A percentile compares a stretch with the other conserved stretches of the same genome.
These are phyloP conservation scores for Prorops nasuta DNA, from an alignment of 1,140 invertebrate species.

Conservation along the genomic window DNA sequence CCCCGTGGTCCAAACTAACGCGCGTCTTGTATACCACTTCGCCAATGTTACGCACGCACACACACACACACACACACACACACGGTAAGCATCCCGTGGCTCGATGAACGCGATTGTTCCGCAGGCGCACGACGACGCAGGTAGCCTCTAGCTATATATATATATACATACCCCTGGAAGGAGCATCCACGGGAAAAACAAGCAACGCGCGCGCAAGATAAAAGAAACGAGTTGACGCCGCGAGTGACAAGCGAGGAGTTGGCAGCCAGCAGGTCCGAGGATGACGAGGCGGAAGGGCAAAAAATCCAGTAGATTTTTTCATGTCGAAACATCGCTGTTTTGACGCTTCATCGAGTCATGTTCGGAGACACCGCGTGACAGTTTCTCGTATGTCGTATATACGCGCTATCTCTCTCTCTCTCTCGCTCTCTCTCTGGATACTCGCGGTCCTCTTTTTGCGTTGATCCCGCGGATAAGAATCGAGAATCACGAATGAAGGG, in stretches of 20 bases:
- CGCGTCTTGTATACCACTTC: neutral
- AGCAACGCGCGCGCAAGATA: too few species aligned
- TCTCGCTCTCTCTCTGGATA: constrained; percentile 10
- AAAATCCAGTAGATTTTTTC: constrained; percentile 1
- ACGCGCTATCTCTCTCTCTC: constrained; percentile 3
- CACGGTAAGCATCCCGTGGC: too few species aligned
- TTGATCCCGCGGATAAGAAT: too few species aligned
- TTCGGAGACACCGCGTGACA: constrained; percentile 34
- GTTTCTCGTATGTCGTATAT: constrained; percentile 30
- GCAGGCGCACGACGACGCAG: too few species aligned
- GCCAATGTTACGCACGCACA: too few species aligned
- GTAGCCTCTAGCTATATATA: too few species aligned
- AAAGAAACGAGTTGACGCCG: neutral
- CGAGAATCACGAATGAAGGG: too few species aligned
- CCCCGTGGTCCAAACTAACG: too few species aligned
- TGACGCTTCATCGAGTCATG: constrained; percentile 37
- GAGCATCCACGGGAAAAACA: neutral
- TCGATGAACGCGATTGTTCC: constrained; percentile 34
- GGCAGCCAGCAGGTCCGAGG: neutral
- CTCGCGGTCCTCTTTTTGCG: too few species aligned
- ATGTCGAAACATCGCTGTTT: constrained; percentile 26
- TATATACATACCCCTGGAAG: constrained; percentile 7
- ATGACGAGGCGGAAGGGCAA: neutral
- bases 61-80: too few species aligned
- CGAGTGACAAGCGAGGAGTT: neutral